A percentile compares a stretch with the other conserved stretches of the same genome.
Conservation (phyloP, 2,888 invertebrate genomes). For the Leptinotarsa rubiginosa region DNA sequence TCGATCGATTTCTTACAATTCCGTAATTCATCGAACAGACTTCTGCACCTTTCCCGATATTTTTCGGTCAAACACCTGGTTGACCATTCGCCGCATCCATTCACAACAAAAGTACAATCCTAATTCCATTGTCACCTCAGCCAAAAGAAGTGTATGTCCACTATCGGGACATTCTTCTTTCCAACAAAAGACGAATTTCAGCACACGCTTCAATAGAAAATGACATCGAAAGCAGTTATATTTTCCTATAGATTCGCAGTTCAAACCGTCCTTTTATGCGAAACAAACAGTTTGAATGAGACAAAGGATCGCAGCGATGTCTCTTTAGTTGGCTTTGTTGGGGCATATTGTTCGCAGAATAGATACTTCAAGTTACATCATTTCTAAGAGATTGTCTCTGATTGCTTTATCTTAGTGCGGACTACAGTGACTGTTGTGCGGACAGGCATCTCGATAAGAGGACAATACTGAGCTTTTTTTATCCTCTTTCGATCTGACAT, state of each 20-base stretch:
- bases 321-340: conserved; percentile 66
- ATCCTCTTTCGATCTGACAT: conserved; percentile 34
- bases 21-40: background rate
- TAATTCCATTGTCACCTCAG: conserved; percentile 43
- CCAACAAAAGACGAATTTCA: conserved; percentile 42
- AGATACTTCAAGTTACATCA: conserved; percentile 68
- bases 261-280: conserved; percentile 65
- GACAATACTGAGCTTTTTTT: conserved; percentile 38
- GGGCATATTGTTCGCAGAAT: conserved; percentile 63
- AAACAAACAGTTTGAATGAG: conserved; percentile 63
- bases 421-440: conserved; percentile 53
- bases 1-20: background rate
- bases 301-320: conserved; percentile 64
- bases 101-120: conserved; percentile 41
- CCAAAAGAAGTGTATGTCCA: conserved; percentile 44
- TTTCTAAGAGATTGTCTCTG: conserved; percentile 65
- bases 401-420: conserved; percentile 64
- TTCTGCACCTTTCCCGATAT: background rate
- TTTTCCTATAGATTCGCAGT: conserved; percentile 63
- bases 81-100: conserved; percentile 23
- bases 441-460: conserved; percentile 38
- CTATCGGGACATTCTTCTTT: conserved; percentile 37
- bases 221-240: conserved; percentile 50
- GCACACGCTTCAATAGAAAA: conserved; percentile 45
- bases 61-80: conserved; percentile 35